Evolutionary conservation across 2,797 vertebrate species (phyloP).

Genomic region (Sparidentex hasta): DNA sequence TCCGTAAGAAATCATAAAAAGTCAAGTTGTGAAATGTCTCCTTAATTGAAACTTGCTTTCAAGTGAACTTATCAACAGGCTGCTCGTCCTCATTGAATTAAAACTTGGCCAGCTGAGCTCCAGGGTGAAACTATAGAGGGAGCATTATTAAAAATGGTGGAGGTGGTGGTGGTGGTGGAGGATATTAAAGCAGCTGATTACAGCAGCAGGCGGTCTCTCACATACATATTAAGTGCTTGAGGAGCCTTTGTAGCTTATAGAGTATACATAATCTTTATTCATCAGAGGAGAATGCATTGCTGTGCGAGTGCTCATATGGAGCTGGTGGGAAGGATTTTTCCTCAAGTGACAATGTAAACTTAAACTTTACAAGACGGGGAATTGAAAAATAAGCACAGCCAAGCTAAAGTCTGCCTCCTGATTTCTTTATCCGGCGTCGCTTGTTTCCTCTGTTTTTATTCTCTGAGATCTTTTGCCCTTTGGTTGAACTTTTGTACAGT

Average conservation of each 20-base stretch:
- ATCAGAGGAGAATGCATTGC: slow-evolving; percentile 40
- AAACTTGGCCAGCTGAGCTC: slow-evolving; percentile 46
- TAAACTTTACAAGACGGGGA: not conserved
- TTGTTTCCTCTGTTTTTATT: too few species aligned
- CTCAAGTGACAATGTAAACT: not conserved
- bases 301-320: slow-evolving; percentile 24
- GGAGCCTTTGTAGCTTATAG: slow-evolving; percentile 51
- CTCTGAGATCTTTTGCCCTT: too few species aligned
- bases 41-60: slow-evolving; percentile 41
- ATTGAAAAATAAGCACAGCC: not conserved
- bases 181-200: slow-evolving; percentile 66
- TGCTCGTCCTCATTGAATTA: slow-evolving; percentile 37
- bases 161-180: not conserved
- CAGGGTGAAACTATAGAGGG: slow-evolving; percentile 49
- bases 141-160: slow-evolving; percentile 58
- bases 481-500: too few species aligned
- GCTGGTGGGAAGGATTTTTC: slow-evolving; percentile 4
- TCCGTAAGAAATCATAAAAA: slow-evolving; percentile 8
- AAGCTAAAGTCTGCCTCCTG: too few species aligned
- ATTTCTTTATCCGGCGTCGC: too few species aligned
- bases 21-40: slow-evolving; percentile 18
- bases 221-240: slow-evolving; percentile 26
- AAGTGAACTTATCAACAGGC: slow-evolving; percentile 49
- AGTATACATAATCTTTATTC: slow-evolving; percentile 34
- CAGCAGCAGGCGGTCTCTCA: slow-evolving; percentile 45